phyloP scores from a whole-genome alignment of 2,797 vertebrate genomes.

The Myotis vivesi region DNA sequence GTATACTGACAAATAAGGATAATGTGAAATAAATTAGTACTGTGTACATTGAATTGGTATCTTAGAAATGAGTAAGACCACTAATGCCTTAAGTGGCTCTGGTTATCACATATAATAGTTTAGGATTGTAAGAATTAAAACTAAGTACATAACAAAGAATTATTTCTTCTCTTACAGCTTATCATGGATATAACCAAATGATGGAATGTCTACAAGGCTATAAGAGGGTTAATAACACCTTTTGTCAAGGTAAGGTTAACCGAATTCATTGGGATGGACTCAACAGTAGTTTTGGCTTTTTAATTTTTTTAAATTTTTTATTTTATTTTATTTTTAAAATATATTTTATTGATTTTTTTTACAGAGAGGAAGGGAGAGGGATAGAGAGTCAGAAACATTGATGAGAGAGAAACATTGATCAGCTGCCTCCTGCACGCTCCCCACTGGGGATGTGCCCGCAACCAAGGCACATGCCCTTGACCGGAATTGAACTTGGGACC shows the following conservation, averaged over 20 bases:
- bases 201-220: slow-evolving; percentile 95
- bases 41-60: background rate
- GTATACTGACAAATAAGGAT: background rate
- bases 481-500: too few relatives aligned
- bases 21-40: background rate
- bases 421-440: too few relatives aligned
- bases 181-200: slow-evolving; percentile 86
- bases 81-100: background rate
- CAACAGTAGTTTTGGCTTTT: background rate
- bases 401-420: too few relatives aligned
- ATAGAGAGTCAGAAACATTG: too few relatives aligned
- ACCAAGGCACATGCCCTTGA: too few relatives aligned
- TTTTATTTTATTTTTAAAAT: too few relatives aligned
- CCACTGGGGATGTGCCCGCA: too few relatives aligned
- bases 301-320: too few relatives aligned
- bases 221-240: slow-evolving; percentile 93
- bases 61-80: background rate
- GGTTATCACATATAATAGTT: background rate
- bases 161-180: slow-evolving; percentile 82
- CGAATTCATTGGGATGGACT: background rate
- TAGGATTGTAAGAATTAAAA: background rate
- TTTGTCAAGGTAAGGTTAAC: slow-evolving; percentile 92
- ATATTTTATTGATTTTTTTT: too few relatives aligned
- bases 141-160: background rate
- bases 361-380: too few relatives aligned